Percentiles rank a stretch among this genome's conserved stretches.
Evolutionary conservation across 2,888 invertebrate species (phyloP).

Genomic region (Charanyca ferruginea): DNA sequence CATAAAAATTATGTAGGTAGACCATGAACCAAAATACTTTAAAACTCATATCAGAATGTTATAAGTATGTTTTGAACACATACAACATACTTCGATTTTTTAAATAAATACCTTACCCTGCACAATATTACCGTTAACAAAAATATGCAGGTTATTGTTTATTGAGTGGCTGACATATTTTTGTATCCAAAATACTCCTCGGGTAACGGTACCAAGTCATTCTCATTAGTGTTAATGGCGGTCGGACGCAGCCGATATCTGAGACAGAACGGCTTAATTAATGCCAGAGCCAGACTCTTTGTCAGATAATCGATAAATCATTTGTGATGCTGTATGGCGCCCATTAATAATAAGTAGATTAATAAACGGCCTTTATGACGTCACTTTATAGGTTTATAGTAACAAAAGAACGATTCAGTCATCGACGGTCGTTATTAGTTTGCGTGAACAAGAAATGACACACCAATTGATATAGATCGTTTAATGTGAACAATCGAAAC

Average conservation of each 20-base stretch:
- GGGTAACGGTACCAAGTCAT: slow-evolving; percentile 66
- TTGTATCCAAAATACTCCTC: slow-evolving; percentile 61
- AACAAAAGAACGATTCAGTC: slow-evolving; percentile 27
- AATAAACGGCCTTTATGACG: slow-evolving; percentile 58
- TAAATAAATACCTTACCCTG: neutral
- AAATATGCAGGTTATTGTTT: slow-evolving; percentile 42
- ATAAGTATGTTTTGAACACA: neutral
- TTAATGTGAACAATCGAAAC: slow-evolving; percentile 85
- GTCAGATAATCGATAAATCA: slow-evolving; percentile 76
- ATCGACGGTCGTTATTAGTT: slow-evolving; percentile 11
- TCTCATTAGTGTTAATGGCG: slow-evolving; percentile 85
- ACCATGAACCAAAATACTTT: neutral
- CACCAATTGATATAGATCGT: slow-evolving; percentile 74
- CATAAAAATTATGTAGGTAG: neutral
- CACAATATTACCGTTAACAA: slow-evolving; percentile 5
- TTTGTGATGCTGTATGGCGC: slow-evolving; percentile 62
- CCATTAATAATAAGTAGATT: slow-evolving; percentile 63
- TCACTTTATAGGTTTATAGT: slow-evolving; percentile 39
- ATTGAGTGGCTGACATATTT: slow-evolving; percentile 59
- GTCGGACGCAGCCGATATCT: slow-evolving; percentile 78
- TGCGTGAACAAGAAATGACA: slow-evolving; percentile 61
- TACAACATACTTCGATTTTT: no score
- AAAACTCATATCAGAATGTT: neutral
- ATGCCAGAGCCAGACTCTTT: slow-evolving; percentile 77
- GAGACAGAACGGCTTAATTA: slow-evolving; percentile 84